A percentile compares a stretch with the other conserved stretches of the same genome.
Conservation (phyloP, 2,113 vertebrate species). For the Dicerorhinus sumatrensis region DNA sequence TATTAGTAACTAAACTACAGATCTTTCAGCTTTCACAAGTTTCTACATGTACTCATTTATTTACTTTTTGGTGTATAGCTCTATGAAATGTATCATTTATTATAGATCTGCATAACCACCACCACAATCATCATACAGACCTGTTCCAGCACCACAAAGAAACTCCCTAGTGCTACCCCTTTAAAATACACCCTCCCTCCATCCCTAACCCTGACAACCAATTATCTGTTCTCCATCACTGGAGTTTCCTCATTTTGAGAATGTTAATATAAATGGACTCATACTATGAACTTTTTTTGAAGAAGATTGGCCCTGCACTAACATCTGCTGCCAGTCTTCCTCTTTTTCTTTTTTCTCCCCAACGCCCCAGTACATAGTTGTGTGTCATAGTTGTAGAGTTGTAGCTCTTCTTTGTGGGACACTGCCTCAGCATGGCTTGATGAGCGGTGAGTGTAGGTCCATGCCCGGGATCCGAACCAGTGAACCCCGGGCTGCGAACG, state of each 20-base stretch:
- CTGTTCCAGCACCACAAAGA: neutral
- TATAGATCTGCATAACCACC: neutral
- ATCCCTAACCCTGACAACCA: neutral
- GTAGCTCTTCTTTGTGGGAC: too few species aligned
- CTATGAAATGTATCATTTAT: neutral
- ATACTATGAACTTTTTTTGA: neutral
- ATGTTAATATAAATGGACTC: neutral
- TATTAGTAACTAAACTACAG: slow-evolving; percentile 12
- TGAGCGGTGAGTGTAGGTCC: too few species aligned
- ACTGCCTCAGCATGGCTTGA: too few species aligned
- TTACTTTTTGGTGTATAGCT: neutral
- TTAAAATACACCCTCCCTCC: neutral
- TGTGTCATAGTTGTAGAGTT: too few species aligned
- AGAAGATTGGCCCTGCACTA: too few species aligned
- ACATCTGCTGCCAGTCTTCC: too few species aligned
- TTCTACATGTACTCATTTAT: neutral
- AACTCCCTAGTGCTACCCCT: neutral
- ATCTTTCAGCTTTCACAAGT: neutral
- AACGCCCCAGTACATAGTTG: too few species aligned
- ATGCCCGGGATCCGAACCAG: too few species aligned
- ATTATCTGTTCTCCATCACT: neutral
- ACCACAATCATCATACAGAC: neutral
- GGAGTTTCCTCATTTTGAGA: slow-evolving; percentile 39
- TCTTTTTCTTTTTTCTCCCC: too few species aligned
- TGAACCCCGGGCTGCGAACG: too few species aligned